These are phyloP conservation scores for Poeciliopsis paucimaculata DNA, from an alignment of 2,797 vertebrate species.

Conservation along the genomic window DNA sequence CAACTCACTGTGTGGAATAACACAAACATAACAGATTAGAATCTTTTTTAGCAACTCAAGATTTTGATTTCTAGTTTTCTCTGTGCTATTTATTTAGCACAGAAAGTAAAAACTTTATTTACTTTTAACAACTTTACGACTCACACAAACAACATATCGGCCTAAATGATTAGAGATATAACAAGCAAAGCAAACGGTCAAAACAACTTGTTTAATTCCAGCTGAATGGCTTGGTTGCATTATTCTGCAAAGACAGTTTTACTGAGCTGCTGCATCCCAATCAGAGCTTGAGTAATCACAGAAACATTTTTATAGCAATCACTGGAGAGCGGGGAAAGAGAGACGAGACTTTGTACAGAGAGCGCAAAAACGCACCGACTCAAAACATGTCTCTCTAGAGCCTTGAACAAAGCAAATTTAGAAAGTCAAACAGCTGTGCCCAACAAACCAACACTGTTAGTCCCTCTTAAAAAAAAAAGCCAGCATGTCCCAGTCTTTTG, in stretches of 20 bases:
- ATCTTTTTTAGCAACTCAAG: not conserved
- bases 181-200: slow-evolving; percentile 34
- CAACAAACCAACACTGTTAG: slow-evolving; percentile 53
- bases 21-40: not conserved
- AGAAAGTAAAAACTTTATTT: not conserved
- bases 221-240: slow-evolving; percentile 60
- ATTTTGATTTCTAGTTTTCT: not conserved
- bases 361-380: slow-evolving; percentile 62
- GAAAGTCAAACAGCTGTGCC: slow-evolving; percentile 66
- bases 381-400: slow-evolving; percentile 74
- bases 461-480: slow-evolving; percentile 14
- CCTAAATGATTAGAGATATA: slow-evolving; percentile 35
- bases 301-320: slow-evolving; percentile 74
- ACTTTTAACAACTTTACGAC: not conserved
- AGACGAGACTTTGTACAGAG: slow-evolving; percentile 36
- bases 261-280: slow-evolving; percentile 68
- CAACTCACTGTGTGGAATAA: not conserved
- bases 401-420: slow-evolving; percentile 80
- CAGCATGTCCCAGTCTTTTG: slow-evolving; percentile 76
- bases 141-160: slow-evolving; percentile 21
- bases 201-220: slow-evolving; percentile 45
- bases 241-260: slow-evolving; percentile 64
- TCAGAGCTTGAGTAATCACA: slow-evolving; percentile 78
- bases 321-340: slow-evolving; percentile 52
- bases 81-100: slow-evolving; percentile 7